A percentile compares a stretch with the other conserved stretches of the same genome.
These are phyloP conservation scores for Hippasteria phrygiana DNA, from an alignment of 53 echinoderm and acorn worm species.

Conservation along the genomic window DNA sequence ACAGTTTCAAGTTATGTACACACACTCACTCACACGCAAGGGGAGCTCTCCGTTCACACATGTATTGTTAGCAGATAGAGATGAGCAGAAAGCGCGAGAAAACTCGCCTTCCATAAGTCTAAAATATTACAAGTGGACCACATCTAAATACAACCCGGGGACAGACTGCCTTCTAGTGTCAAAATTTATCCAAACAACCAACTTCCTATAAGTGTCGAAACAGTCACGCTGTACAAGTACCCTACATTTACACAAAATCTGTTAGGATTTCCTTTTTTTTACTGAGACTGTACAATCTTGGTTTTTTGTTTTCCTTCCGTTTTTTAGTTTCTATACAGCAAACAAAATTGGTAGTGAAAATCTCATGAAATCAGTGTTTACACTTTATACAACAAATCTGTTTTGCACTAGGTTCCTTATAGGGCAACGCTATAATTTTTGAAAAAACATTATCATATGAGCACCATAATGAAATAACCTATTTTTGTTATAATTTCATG, in stretches of 20 bases:
- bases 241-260: slow-evolving; percentile 41
- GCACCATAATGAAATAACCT: slow-evolving; percentile 61
- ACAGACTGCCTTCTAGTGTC: slow-evolving; percentile 27
- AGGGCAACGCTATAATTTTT: slow-evolving; percentile 45
- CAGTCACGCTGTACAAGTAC: slow-evolving; percentile 30
- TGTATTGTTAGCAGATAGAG: not conserved
- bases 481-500: slow-evolving; percentile 29
- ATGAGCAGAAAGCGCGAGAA: not conserved
- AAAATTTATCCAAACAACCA: slow-evolving; percentile 20
- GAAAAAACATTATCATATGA: slow-evolving; percentile 51
- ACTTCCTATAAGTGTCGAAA: slow-evolving; percentile 15
- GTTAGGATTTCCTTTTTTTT: not conserved
- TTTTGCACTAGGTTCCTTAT: slow-evolving; percentile 52
- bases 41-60: not conserved
- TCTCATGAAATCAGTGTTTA: slow-evolving; percentile 30
- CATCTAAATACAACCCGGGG: slow-evolving; percentile 3
- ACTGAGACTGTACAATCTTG: slow-evolving; percentile 14
- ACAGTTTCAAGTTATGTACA: slow-evolving; percentile 19
- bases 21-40: slow-evolving; percentile 16
- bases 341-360: slow-evolving; percentile 29
- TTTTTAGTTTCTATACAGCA: slow-evolving; percentile 37
- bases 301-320: not conserved
- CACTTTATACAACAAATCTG: slow-evolving; percentile 48
- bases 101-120: not conserved
- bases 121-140: slow-evolving; percentile 40